Conservation (phyloP, 2,113 vertebrate species). For the Fregata magnificens region DNA sequence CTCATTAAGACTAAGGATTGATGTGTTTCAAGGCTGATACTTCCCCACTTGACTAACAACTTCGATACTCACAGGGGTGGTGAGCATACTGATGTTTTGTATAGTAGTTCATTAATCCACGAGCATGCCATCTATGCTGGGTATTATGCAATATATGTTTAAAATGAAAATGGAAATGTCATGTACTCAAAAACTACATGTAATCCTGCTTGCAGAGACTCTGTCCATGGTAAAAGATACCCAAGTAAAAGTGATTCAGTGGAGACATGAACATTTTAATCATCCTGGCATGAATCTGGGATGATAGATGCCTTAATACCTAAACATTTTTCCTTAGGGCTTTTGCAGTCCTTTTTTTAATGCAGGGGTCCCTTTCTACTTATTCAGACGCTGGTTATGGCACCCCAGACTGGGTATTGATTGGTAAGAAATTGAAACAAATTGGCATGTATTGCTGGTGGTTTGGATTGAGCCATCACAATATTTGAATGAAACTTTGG, state of each 20-base stretch:
- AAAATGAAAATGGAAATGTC: not conserved
- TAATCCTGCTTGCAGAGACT: not conserved
- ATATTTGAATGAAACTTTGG: not conserved
- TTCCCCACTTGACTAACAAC: not conserved
- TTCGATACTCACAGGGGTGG: not conserved
- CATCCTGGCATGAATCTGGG: not conserved
- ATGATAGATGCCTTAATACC: not conserved
- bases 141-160: not conserved
- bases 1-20: not conserved
- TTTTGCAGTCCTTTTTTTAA: not conserved
- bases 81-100: not conserved
- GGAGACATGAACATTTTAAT: not conserved
- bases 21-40: not conserved
- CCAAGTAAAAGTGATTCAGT: not conserved
- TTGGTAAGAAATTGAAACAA: not conserved
- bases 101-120: not conserved
- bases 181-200: not conserved
- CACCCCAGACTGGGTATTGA: not conserved
- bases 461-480: not conserved
- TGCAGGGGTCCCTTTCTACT: not conserved
- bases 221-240: not conserved
- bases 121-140: not conserved
- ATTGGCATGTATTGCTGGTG: not conserved
- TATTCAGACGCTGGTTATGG: rapidly evolving
- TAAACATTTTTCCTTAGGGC: not conserved